Conservation (phyloP, 2,797 vertebrate genomes). For the Phataginus tetradactyla region DNA sequence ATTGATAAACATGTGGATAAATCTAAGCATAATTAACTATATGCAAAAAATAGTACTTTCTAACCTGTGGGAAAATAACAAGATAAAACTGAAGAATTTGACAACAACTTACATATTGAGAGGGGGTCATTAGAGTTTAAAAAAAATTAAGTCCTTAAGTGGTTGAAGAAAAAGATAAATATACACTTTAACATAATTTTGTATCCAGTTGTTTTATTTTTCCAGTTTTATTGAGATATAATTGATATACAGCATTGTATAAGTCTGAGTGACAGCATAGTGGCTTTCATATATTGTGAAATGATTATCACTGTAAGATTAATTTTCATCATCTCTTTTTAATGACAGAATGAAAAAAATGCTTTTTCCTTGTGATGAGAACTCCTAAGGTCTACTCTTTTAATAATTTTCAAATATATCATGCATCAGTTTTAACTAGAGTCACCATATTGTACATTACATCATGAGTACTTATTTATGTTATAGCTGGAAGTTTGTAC, state of each 20-base stretch:
- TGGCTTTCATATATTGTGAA: background rate
- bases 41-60: background rate
- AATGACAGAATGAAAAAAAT: background rate
- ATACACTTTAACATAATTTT: background rate
- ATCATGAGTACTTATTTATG: background rate
- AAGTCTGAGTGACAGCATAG: background rate
- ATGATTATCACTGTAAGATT: background rate
- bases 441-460: background rate
- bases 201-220: background rate
- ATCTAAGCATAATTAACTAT: background rate
- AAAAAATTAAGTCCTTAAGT: background rate
- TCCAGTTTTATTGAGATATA: background rate
- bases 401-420: background rate
- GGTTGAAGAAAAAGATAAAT: conserved; percentile 30
- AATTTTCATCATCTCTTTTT: background rate
- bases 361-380: background rate
- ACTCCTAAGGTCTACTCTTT: background rate
- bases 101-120: background rate
- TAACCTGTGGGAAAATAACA: background rate
- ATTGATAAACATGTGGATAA: background rate
- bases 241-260: background rate
- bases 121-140: background rate
- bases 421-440: background rate
- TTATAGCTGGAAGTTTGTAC: background rate
- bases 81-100: background rate